phyloP scores from a whole-genome alignment of 1,140 invertebrate species.

The Scylla paramamosain region DNA sequence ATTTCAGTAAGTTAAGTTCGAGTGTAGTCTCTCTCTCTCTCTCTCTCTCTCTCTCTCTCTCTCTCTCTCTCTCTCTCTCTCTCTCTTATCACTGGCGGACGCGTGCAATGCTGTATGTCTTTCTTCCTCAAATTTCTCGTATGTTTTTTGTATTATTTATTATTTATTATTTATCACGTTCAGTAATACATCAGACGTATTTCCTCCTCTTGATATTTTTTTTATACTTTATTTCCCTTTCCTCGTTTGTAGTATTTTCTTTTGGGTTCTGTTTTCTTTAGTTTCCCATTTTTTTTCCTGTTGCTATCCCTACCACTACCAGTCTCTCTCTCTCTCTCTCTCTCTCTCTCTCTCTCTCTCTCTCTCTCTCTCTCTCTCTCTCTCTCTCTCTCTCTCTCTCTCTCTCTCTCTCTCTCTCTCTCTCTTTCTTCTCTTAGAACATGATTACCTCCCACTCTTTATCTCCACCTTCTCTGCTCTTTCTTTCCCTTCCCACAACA shows the following conservation, averaged over 20 bases:
- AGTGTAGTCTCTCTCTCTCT: no score
- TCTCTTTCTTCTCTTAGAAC: neutral
- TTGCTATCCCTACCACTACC: no score
- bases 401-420: neutral
- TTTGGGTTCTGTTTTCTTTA: neutral
- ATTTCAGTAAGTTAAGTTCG: no score
- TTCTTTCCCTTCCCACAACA: neutral
- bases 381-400: neutral
- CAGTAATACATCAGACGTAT: neutral
- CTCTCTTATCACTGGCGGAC: no score
- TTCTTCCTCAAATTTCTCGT: neutral
- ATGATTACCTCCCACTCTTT: neutral
- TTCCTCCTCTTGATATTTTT: neutral
- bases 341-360: neutral
- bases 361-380: conserved; percentile 27
- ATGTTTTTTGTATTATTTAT: neutral
- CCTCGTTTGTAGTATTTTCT: neutral
- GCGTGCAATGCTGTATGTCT: neutral
- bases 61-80: no score
- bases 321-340: neutral
- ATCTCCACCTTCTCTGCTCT: neutral
- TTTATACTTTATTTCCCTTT: neutral
- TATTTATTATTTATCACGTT: neutral
- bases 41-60: no score
- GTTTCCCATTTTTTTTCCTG: neutral